phyloP scores from a whole-genome alignment of 2,797 vertebrate species.

The Gouania willdenowi region DNA sequence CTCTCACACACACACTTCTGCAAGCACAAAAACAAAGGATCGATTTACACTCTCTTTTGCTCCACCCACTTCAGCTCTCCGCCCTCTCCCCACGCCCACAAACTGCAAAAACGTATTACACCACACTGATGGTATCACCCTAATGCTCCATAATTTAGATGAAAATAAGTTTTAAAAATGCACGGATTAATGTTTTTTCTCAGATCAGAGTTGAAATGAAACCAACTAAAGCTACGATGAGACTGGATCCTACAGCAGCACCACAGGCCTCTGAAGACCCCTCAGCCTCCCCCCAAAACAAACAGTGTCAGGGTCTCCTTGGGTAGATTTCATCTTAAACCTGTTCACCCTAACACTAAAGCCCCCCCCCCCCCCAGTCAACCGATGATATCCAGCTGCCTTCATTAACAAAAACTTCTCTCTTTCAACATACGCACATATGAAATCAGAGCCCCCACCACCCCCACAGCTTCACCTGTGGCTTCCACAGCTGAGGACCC shows the following conservation, averaged over 20 bases:
- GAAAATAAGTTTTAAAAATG: not conserved
- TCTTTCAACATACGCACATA: not conserved
- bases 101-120: conserved; percentile 43
- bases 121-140: conserved; percentile 11
- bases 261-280: conserved; percentile 3
- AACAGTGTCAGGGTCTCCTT: conserved; percentile 36
- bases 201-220: too few relatives aligned
- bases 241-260: conserved; percentile 6
- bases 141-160: not conserved
- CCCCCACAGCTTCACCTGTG: conserved; percentile 35
- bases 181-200: not conserved
- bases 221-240: not conserved
- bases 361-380: conserved; percentile 24
- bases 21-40: conserved; percentile 53
- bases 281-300: conserved; percentile 16
- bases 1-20: conserved; percentile 16
- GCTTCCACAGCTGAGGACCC: conserved; percentile 49
- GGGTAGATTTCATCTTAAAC: conserved; percentile 47
- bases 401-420: not conserved
- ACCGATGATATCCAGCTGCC: conserved; percentile 64
- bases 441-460: conserved; percentile 21
- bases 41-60: conserved; percentile 38
- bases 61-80: not conserved
- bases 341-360: conserved; percentile 30
- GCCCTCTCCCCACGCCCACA: conserved; percentile 20